Evolutionary conservation across 2,797 vertebrate genomes (phyloP), one percentile per base, ranked within the genome.

Genomic region (Clarias fuscus): DNA sequence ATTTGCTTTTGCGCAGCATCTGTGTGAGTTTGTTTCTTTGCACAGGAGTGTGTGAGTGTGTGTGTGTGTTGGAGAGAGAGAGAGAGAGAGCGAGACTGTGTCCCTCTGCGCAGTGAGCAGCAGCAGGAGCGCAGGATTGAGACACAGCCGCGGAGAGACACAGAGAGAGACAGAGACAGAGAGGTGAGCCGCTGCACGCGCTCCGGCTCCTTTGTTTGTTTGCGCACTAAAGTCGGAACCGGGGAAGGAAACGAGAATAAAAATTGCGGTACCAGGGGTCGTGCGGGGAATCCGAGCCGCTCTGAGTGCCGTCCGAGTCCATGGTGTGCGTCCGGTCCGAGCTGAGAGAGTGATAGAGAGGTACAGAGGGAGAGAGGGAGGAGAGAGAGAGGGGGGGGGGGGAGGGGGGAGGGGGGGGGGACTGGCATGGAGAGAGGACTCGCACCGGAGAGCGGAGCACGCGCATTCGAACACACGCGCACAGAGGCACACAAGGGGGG

Each of bases 271-370:
- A 98, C 98, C 97, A 98, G 93, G 98, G 98, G 93, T 98, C 98
- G 96, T 98, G 98, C 85, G 97, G 97, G 91, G 98, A 98, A 96
- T 98, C 98, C 95, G 97, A 93, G 93, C 96, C 94, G 96, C 95
- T 97, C 96, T 97, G 98, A 96, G 96, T 97, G 94, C 97, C 97
- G 95, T 98, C 98, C 93, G 97, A 97, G 95, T 99, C 98, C 97
- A 98, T 98, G 95, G 94, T 95, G 91, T 88, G 90, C 91, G 90
- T 64, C 90, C 89, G 85, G 93, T 91, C 92, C 91, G 95, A 73
- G 71, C 72, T 14, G 85, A 43, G 78, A 75, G 88, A 88, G 91
- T 91, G 91, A 88, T 89, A 90, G 88, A 92, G 87, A 82, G 75
- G 85, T 82, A 85, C 72, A 86, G 85, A 84, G 88, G 56, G 84